phyloP scores from a whole-genome alignment of 2,113 vertebrate species.

The Herpailurus yagouaroundi region DNA sequence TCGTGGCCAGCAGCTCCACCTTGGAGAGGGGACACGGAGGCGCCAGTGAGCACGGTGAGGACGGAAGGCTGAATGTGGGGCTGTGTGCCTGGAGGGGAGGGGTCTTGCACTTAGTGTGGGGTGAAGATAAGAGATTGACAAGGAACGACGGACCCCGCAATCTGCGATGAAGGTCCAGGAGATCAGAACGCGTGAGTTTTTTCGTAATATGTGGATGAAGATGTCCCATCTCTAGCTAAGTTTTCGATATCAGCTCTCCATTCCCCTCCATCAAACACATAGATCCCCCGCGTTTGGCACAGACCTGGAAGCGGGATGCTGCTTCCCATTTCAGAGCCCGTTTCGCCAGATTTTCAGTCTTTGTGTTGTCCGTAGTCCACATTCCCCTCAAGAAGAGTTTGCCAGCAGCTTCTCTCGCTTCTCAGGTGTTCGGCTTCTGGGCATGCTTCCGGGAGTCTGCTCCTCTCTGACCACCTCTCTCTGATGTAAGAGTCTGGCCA shows the following conservation, averaged over 20 bases:
- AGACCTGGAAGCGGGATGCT: rapidly evolving
- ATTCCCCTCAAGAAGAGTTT: not conserved
- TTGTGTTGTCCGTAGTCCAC: not conserved
- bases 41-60: not conserved
- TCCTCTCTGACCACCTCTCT: not conserved
- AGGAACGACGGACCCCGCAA: not conserved
- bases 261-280: not conserved
- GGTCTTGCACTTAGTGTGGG: not conserved
- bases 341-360: not conserved
- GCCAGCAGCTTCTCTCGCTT: not conserved
- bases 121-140: not conserved
- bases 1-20: not conserved
- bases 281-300: no score
- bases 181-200: no score
- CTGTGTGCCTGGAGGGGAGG: not conserved
- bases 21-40: rapidly evolving
- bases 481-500: not conserved
- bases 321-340: not conserved
- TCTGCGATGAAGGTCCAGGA: not conserved
- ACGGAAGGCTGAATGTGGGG: not conserved
- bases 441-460: not conserved
- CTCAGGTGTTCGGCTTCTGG: not conserved
- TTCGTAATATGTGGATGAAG: not conserved
- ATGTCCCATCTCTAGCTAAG: not conserved
- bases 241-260: not conserved